These are phyloP conservation scores for Lamellibrachia columna DNA, from an alignment of 2,888 invertebrate genomes.

Conservation along the genomic window DNA sequence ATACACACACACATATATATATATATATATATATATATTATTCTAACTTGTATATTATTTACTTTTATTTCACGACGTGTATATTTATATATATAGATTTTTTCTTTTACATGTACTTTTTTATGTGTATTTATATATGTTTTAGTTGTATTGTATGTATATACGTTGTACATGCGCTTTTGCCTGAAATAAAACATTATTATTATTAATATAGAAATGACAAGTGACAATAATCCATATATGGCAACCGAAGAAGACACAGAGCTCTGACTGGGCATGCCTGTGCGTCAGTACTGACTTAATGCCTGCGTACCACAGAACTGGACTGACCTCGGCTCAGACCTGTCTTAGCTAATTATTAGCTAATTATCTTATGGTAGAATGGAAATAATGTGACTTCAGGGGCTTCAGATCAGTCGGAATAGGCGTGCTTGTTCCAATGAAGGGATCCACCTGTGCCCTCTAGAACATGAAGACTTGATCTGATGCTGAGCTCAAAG, in stretches of 20 bases:
- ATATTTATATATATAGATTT: background rate
- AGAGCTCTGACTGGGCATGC: background rate
- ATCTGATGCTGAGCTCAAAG: background rate
- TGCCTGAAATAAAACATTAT: too few relatives aligned
- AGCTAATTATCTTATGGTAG: background rate
- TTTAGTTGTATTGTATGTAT: background rate
- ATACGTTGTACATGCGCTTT: background rate
- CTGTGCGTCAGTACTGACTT: background rate
- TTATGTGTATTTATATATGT: background rate
- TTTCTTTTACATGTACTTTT: background rate
- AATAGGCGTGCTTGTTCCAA: background rate
- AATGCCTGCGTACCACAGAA: background rate
- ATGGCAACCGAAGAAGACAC: background rate
- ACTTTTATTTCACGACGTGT: background rate
- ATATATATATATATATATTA: background rate
- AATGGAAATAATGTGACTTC: background rate
- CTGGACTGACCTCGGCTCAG: background rate
- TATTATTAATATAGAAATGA: too few relatives aligned
- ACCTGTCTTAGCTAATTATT: background rate
- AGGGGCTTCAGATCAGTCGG: background rate
- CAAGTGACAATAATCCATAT: too few relatives aligned
- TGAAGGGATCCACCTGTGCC: background rate
- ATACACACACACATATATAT: too few relatives aligned
- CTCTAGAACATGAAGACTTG: background rate
- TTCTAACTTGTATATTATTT: background rate